phyloP scores from a whole-genome alignment of 2,888 invertebrate genomes.

The Nephrotoma appendiculata region DNA sequence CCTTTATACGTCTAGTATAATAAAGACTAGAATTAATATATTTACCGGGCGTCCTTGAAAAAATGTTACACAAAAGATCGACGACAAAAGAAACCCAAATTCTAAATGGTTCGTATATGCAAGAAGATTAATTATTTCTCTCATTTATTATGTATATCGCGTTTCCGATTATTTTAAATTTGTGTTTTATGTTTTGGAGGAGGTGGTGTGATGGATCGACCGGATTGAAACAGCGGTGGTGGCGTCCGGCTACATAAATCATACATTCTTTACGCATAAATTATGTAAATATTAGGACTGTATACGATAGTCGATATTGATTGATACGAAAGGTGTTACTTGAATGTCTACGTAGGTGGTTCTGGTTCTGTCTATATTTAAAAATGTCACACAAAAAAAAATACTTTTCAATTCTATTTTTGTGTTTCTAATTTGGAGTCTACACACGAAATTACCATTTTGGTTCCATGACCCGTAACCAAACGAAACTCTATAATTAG shows the following conservation, averaged over 20 bases:
- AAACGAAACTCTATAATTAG: not conserved
- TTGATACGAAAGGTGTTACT: not conserved
- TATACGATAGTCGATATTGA: not conserved
- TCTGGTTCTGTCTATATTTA: not conserved
- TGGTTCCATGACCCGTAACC: not conserved
- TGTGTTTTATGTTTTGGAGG: not conserved
- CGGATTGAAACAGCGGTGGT: not conserved
- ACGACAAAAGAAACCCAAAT: not conserved
- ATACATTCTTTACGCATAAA: not conserved
- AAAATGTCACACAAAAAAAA: not conserved
- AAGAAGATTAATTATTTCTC: not conserved
- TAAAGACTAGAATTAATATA: not conserved
- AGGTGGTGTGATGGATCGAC: not conserved
- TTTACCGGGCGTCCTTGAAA: not conserved
- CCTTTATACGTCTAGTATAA: not conserved
- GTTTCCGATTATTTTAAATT: not conserved
- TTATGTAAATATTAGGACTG: not conserved
- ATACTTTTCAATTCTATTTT: not conserved
- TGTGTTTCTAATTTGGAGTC: not conserved
- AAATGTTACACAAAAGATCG: not conserved
- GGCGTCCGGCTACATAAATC: not conserved
- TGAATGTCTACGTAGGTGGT: not conserved
- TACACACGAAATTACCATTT: not conserved
- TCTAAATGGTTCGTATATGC: not conserved
- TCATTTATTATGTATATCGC: not conserved